Conservation (phyloP, 2,888 invertebrate species). For the Oeneis ivallda region DNA sequence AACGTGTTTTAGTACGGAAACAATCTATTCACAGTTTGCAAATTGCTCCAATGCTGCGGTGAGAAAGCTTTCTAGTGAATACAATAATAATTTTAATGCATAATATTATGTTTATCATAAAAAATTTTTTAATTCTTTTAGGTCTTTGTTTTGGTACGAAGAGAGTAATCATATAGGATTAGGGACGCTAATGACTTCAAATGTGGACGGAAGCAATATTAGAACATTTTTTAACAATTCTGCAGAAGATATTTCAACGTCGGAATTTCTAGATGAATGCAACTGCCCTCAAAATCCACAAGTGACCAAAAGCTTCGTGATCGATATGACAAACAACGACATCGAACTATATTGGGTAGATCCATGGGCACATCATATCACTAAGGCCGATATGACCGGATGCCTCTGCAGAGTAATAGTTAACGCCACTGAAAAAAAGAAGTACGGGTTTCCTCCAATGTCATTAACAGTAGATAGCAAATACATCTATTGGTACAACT, state of each 20-base stretch:
- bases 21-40: constrained; percentile 85
- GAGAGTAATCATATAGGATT: constrained; percentile 80
- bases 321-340: constrained; percentile 84
- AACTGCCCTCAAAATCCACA: constrained; percentile 85
- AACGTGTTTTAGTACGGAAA: constrained; percentile 79
- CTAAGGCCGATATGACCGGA: constrained; percentile 84
- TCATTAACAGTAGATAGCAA: constrained; percentile 87
- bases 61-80: constrained; percentile 41
- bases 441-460: constrained; percentile 83
- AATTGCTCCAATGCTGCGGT: constrained; percentile 89
- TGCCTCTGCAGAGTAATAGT: constrained; percentile 84
- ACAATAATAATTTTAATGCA: neutral
- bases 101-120: neutral
- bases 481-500: constrained; percentile 88
- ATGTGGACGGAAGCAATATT: constrained; percentile 79
- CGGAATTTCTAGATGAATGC: constrained; percentile 65
- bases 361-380: constrained; percentile 81
- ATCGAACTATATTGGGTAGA: constrained; percentile 85
- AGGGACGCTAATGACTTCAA: constrained; percentile 84
- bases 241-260: constrained; percentile 42
- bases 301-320: constrained; percentile 84
- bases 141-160: constrained; percentile 90
- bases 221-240: constrained; percentile 80
- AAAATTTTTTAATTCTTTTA: constrained; percentile 51
- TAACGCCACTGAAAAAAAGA: constrained; percentile 73